A percentile compares a stretch with the other conserved stretches of the same genome.
Conservation (phyloP, 2,888 invertebrate genomes). For the Gymnocheta viridis region DNA sequence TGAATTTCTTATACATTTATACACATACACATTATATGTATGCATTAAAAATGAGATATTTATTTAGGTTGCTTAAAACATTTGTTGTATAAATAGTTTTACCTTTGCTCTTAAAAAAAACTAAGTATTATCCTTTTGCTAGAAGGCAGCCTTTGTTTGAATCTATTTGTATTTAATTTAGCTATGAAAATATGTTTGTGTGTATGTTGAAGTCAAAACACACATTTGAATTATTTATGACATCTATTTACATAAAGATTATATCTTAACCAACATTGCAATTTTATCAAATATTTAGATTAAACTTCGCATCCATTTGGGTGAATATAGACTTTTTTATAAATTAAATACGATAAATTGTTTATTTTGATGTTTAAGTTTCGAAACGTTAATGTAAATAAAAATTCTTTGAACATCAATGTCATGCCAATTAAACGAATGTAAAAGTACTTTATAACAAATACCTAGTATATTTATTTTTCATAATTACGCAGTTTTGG, state of each 20-base stretch:
- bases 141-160: conserved; percentile 9
- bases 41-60: neutral
- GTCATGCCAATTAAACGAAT: neutral
- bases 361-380: conserved; percentile 43
- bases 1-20: too few species aligned
- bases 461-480: neutral
- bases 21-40: neutral
- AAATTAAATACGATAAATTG: conserved; percentile 34
- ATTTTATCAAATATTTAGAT: conserved; percentile 49
- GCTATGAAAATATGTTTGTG: neutral
- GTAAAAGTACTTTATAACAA: neutral
- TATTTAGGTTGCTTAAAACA: neutral
- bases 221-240: conserved; percentile 31
- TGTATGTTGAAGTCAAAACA: neutral
- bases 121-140: conserved; percentile 9
- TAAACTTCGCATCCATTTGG: conserved; percentile 23
- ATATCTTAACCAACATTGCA: conserved; percentile 30
- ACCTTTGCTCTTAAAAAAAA: neutral
- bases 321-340: neutral
- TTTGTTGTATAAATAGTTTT: neutral
- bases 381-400: neutral
- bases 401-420: neutral
- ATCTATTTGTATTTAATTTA: neutral
- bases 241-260: conserved; percentile 35
- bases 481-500: neutral